Evolutionary conservation across 2,113 vertebrate genomes (phyloP).

Genomic region (Oxygymnocypris stewartii): DNA sequence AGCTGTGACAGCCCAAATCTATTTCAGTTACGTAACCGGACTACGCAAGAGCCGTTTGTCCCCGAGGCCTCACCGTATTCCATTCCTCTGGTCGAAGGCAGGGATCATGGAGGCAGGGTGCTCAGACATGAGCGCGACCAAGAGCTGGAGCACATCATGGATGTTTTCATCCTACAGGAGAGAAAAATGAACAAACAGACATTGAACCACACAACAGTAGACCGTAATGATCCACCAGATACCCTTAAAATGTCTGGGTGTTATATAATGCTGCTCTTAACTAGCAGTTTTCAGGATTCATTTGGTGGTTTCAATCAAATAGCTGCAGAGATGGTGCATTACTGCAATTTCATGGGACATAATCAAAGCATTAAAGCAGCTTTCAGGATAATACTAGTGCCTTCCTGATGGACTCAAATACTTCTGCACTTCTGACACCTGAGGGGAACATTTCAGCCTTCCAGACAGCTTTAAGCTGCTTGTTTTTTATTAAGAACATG

Average conservation of each 20-base stretch:
- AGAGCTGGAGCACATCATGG: constrained; percentile 95
- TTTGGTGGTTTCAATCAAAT: neutral
- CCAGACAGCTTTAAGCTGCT: neutral
- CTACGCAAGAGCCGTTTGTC: neutral
- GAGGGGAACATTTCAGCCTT: neutral
- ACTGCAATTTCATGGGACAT: constrained; percentile 19
- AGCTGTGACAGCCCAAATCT: constrained; percentile 24
- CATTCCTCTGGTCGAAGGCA: constrained; percentile 97
- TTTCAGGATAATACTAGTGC: constrained; percentile 12
- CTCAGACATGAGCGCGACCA: constrained; percentile 98
- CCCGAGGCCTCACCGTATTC: constrained; percentile 85
- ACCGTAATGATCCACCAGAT: neutral
- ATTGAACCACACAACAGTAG: constrained; percentile 53
- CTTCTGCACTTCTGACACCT: neutral
- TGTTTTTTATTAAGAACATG: constrained; percentile 4
- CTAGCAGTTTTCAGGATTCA: constrained; percentile 46
- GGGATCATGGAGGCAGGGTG: constrained; percentile 99
- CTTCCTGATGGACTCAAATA: constrained; percentile 1
- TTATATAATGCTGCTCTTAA: constrained; percentile 52
- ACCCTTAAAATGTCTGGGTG: constrained; percentile 3
- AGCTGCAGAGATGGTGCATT: constrained; percentile 11
- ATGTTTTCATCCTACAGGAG: constrained; percentile 94
- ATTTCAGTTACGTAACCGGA: constrained; percentile 12
- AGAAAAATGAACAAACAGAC: neutral
- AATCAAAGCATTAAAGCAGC: constrained; percentile 22